A percentile compares a stretch with the other conserved stretches of the same genome.
phyloP scores from a whole-genome alignment of 2,888 invertebrate genomes.

The Uloborus plumipes region DNA sequence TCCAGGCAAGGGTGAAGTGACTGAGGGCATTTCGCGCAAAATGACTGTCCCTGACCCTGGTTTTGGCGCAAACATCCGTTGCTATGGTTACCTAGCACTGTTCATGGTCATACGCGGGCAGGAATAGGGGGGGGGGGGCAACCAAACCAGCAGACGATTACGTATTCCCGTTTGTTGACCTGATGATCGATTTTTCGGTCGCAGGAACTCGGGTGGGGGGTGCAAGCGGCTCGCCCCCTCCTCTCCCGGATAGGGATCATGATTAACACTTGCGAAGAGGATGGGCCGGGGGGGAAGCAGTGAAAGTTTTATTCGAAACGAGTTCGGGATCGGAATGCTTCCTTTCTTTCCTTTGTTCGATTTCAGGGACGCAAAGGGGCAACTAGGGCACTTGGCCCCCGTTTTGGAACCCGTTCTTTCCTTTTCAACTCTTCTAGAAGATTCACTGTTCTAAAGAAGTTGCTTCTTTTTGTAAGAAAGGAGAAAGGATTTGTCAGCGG shows the following conservation, averaged over 20 bases:
- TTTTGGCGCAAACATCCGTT: conserved; percentile 57
- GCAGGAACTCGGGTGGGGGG: conserved; percentile 16
- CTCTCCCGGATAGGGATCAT: conserved; percentile 6
- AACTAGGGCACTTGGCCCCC: conserved; percentile 19
- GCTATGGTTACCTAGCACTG: conserved; percentile 51
- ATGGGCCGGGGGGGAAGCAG: conserved; percentile 8
- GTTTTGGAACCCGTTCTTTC: conserved; percentile 5
- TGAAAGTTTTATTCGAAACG: conserved; percentile 35
- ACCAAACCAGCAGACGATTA: conserved; percentile 40
- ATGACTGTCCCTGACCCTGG: conserved; percentile 63
- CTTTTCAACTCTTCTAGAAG: too few relatives aligned
- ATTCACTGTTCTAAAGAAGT: too few relatives aligned
- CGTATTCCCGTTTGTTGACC: conserved; percentile 64
- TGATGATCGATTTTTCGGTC: conserved; percentile 62
- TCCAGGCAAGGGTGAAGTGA: conserved; percentile 33
- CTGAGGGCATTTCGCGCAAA: conserved; percentile 20
- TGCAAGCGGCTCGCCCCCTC: conserved; percentile 1
- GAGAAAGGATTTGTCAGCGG: too few relatives aligned
- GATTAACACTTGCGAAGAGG: conserved; percentile 22
- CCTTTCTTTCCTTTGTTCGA: conserved; percentile 22
- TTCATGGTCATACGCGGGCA: conserved; percentile 55
- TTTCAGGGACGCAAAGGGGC: conserved; percentile 27
- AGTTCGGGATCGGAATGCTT: conserved; percentile 10
- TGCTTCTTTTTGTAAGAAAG: too few relatives aligned
- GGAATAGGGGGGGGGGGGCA: conserved; percentile 17